Evolutionary conservation across 2,113 vertebrate species (phyloP).

Genomic region (Glaucidium brasilianum): DNA sequence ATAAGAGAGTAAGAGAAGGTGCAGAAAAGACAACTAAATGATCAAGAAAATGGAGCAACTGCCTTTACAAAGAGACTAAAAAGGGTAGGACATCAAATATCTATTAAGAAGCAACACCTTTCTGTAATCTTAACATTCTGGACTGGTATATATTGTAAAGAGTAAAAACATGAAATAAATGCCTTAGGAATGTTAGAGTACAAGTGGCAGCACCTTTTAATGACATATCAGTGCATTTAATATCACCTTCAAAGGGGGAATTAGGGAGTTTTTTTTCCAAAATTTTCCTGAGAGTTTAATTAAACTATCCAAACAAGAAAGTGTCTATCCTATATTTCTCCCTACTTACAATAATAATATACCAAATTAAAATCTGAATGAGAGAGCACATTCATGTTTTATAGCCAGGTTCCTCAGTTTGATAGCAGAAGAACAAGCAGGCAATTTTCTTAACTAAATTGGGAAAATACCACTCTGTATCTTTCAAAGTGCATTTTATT

Average conservation of each 20-base stretch:
- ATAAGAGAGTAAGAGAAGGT: neutral
- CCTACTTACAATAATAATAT: neutral
- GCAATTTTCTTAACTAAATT: neutral
- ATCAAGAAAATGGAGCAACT: neutral
- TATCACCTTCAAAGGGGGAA: neutral
- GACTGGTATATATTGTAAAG: neutral
- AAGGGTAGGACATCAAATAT: neutral
- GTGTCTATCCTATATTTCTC: neutral
- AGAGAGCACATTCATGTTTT: neutral
- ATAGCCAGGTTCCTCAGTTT: neutral
- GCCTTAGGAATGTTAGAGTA: neutral
- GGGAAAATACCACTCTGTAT: neutral
- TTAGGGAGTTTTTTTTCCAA: accelerated
- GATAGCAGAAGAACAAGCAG: neutral
- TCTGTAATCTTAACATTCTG: neutral
- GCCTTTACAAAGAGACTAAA: neutral
- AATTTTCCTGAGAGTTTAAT: neutral
- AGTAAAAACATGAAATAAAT: neutral
- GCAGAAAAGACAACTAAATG: neutral
- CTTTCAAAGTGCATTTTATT: neutral
- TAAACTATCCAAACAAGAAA: neutral
- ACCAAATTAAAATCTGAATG: neutral
- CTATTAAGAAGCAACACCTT: neutral
- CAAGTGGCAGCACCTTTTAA: neutral
- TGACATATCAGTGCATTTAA: neutral